Evolutionary conservation across 2,113 vertebrate genomes (phyloP).

Genomic region (Tragelaphus strepsiceros): DNA sequence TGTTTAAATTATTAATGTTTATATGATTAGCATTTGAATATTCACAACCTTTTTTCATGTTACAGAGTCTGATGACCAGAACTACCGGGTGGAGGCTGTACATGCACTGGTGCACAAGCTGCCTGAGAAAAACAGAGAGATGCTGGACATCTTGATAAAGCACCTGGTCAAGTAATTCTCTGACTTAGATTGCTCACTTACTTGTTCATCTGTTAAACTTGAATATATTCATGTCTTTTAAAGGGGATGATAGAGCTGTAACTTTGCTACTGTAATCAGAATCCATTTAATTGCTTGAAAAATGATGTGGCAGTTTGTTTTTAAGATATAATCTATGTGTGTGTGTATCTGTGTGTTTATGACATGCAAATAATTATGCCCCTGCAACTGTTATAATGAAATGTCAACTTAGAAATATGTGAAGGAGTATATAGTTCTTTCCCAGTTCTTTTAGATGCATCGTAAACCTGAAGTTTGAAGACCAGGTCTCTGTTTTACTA

Average conservation of each 20-base stretch:
- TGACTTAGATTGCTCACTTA: not conserved
- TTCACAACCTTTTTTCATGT: constrained; percentile 30
- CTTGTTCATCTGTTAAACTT: not conserved
- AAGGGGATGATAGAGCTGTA: not conserved
- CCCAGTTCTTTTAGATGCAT: not conserved
- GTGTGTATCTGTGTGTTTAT: not conserved
- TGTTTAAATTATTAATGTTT: not conserved
- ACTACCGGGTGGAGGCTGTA: constrained; percentile 94
- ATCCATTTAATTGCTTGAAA: not conserved
- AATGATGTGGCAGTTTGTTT: not conserved
- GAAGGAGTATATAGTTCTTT: not conserved
- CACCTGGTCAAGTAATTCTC: constrained; percentile 91
- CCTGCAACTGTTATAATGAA: not conserved
- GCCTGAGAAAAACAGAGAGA: constrained; percentile 94
- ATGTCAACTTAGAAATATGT: not conserved
- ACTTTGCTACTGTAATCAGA: not conserved
- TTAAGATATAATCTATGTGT: not conserved
- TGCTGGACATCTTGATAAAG: constrained; percentile 95
- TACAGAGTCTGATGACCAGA: constrained; percentile 96
- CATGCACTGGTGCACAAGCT: constrained; percentile 93
- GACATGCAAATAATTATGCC: not conserved
- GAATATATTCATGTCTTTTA: not conserved
- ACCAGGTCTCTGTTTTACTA: not conserved
- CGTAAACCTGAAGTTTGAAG: not conserved
- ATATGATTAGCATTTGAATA: not conserved